Percentiles rank a stretch among this genome's conserved stretches.
Evolutionary conservation across 2,113 vertebrate genomes (phyloP).

Genomic region (Sciurus niger): DNA sequence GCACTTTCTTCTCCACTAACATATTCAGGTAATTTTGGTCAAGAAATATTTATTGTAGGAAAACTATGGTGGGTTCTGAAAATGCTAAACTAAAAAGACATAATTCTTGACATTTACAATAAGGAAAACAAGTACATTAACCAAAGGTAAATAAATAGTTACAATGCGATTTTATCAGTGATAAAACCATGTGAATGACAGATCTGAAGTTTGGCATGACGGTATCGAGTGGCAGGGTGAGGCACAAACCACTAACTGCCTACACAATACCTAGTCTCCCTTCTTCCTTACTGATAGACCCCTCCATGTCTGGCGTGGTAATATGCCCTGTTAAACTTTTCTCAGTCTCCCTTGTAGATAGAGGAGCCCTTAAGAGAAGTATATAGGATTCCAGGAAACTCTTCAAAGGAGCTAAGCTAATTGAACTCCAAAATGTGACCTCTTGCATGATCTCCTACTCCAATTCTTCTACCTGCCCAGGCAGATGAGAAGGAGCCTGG

Average conservation of each 20-base stretch:
- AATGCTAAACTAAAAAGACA: background rate
- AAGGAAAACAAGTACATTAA: background rate
- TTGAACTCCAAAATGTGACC: background rate
- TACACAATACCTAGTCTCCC: background rate
- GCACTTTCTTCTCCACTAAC: background rate
- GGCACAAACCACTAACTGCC: background rate
- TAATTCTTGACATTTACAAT: background rate
- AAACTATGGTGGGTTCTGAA: background rate
- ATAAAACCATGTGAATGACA: background rate
- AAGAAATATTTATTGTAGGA: slow-evolving; percentile 27
- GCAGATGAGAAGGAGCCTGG: background rate
- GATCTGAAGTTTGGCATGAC: background rate
- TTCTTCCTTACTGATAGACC: background rate
- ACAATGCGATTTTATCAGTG: background rate
- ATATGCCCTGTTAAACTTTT: background rate
- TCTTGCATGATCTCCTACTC: background rate
- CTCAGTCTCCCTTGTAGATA: background rate
- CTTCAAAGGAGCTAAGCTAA: slow-evolving; percentile 5
- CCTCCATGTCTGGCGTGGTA: background rate
- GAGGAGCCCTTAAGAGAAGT: background rate
- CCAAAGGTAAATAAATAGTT: background rate
- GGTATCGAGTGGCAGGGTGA: background rate
- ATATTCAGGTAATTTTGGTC: background rate
- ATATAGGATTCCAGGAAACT: background rate
- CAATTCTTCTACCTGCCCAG: background rate